Conservation (phyloP, 2,113 vertebrate genomes). For the Chaetops frenatus region DNA sequence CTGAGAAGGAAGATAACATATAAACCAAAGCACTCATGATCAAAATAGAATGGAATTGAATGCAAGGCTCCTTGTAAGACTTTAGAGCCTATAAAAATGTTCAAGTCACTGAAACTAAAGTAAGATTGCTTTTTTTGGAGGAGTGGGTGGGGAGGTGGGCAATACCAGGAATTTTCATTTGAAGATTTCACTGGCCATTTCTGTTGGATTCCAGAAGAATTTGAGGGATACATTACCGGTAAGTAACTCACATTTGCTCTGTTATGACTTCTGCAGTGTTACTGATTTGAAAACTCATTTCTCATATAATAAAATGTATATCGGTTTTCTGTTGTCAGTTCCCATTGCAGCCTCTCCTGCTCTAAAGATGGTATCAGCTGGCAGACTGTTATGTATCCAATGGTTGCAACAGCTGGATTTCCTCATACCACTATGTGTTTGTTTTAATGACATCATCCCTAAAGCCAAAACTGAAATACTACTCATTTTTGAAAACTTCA, state of each 20-base stretch:
- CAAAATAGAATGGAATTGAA: background rate
- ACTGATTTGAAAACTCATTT: background rate
- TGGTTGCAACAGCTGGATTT: conserved; percentile 52
- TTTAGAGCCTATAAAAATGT: background rate
- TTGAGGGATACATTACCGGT: background rate
- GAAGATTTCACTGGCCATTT: background rate
- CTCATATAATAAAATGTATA: background rate
- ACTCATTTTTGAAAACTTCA: background rate
- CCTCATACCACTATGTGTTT: background rate
- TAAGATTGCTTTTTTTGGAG: background rate
- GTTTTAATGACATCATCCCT: background rate
- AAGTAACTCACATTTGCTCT: background rate
- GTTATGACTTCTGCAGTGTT: background rate
- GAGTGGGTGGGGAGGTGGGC: accelerated
- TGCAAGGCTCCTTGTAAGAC: background rate
- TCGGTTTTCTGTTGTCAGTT: conserved; percentile 31
- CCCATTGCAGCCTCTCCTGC: conserved; percentile 43
- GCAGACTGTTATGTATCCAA: conserved; percentile 12
- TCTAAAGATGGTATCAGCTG: background rate
- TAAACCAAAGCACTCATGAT: background rate
- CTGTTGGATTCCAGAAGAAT: background rate
- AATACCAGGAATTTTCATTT: background rate
- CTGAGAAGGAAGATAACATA: background rate
- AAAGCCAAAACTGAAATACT: background rate
- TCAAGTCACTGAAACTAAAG: conserved; percentile 19